Evolutionary conservation across 2,888 invertebrate genomes (phyloP).

Genomic region (Melolontha melolontha): DNA sequence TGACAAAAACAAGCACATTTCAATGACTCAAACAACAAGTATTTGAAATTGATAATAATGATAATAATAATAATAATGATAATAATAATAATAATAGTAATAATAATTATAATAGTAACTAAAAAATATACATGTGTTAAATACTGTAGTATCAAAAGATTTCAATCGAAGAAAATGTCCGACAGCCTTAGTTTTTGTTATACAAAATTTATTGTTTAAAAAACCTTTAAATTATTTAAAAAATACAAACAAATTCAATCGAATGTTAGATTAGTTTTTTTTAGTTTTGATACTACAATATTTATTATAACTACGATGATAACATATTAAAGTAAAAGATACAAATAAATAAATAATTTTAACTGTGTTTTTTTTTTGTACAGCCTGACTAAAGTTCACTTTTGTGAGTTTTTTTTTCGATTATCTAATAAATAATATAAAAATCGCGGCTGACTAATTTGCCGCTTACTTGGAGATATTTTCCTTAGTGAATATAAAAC

Average conservation of each 20-base stretch:
- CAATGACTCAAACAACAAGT: slow-evolving; percentile 11
- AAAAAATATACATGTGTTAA: no score
- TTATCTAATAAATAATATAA: slow-evolving; percentile 38
- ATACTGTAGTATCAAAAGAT: no score
- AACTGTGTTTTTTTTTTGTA: slow-evolving; percentile 45
- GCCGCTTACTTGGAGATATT: slow-evolving; percentile 38
- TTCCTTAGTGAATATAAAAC: slow-evolving; percentile 19
- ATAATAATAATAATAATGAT: slow-evolving; percentile 26
- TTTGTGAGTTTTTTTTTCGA: slow-evolving; percentile 35
- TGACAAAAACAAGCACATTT: slow-evolving; percentile 2
- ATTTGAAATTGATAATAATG: slow-evolving; percentile 21
- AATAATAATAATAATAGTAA: slow-evolving; percentile 7
- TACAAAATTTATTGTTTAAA: no score
- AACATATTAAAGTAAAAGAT: slow-evolving; percentile 26
- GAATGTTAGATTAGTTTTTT: background rate
- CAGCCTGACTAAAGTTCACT: slow-evolving; percentile 46
- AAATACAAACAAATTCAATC: no score
- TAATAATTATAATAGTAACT: slow-evolving; percentile 11
- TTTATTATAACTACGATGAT: slow-evolving; percentile 6
- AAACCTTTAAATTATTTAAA: no score
- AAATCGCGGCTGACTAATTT: slow-evolving; percentile 45
- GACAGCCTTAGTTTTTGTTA: no score
- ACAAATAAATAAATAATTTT: slow-evolving; percentile 52
- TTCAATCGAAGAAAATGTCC: no score
- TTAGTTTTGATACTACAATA: slow-evolving; percentile 5